Conservation (phyloP, 1,140 invertebrate species). For the Thaumatotibia leucotreta region DNA sequence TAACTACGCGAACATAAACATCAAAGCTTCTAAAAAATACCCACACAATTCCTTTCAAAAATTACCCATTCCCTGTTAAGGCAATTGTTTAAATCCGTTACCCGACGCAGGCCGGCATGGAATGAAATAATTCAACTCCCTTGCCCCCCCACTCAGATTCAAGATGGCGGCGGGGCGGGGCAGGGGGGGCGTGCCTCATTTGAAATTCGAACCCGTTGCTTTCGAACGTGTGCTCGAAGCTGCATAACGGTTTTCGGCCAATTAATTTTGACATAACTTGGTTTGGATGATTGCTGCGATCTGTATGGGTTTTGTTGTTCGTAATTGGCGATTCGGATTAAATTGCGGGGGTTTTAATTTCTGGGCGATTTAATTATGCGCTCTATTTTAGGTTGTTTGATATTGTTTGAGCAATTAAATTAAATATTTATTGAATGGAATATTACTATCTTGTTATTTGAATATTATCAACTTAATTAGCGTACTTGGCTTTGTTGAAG, state of each 20-base stretch:
- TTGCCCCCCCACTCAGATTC: conserved; percentile 42
- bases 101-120: conserved; percentile 61
- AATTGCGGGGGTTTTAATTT: not conserved
- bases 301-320: conserved; percentile 49
- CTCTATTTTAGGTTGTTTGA: not conserved
- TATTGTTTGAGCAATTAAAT: not conserved
- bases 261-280: conserved; percentile 70
- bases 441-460: no score
- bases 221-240: conserved; percentile 67
- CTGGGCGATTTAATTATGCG: not conserved
- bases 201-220: conserved; percentile 72
- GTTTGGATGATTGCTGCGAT: conserved; percentile 32
- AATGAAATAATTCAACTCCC: conserved; percentile 75
- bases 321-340: conserved; percentile 22
- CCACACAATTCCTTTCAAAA: conserved; percentile 63
- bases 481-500: no score
- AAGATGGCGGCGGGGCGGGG: conserved; percentile 71
- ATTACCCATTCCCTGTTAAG: conserved; percentile 73
- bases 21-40: conserved; percentile 40
- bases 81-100: conserved; percentile 75
- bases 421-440: no score
- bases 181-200: conserved; percentile 69
- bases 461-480: no score
- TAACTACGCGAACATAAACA: not conserved
- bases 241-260: conserved; percentile 63